These are phyloP conservation scores for Resseliella maxima DNA, from an alignment of 2,888 invertebrate genomes.

Conservation along the genomic window DNA sequence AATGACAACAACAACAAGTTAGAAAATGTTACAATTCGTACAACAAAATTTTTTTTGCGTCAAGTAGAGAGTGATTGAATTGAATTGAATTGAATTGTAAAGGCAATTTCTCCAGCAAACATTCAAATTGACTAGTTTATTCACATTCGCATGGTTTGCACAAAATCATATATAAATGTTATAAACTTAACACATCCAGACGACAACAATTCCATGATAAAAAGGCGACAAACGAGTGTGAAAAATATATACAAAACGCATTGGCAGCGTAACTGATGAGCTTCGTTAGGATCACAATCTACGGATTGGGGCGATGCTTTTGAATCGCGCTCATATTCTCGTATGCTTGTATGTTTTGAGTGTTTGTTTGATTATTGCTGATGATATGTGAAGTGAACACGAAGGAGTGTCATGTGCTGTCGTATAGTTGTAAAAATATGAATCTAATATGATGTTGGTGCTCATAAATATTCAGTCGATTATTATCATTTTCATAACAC, in stretches of 20 bases:
- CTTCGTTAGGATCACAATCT: background rate
- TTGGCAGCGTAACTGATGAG: background rate
- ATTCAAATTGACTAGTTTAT: background rate
- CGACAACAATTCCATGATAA: background rate
- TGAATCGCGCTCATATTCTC: background rate
- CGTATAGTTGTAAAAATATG: conserved; percentile 24
- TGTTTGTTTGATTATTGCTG: conserved; percentile 31
- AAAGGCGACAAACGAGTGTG: background rate
- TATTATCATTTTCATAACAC: conserved; percentile 29
- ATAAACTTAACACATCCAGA: background rate
- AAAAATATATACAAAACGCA: background rate
- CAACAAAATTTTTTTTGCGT: background rate
- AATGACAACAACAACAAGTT: background rate
- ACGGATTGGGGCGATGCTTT: background rate
- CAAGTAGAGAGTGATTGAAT: conserved; percentile 16
- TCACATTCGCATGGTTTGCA: background rate
- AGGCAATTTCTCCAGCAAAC: conserved; percentile 11
- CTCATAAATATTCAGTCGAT: conserved; percentile 48
- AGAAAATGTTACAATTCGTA: background rate
- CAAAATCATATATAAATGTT: background rate
- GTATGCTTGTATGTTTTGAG: no score
- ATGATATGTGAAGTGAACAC: conserved; percentile 20
- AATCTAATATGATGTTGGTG: conserved; percentile 18
- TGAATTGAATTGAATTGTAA: conserved; percentile 16
- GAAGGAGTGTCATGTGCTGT: background rate